phyloP scores from a whole-genome alignment of 2,888 invertebrate genomes.

The Phaedon cochleariae region DNA sequence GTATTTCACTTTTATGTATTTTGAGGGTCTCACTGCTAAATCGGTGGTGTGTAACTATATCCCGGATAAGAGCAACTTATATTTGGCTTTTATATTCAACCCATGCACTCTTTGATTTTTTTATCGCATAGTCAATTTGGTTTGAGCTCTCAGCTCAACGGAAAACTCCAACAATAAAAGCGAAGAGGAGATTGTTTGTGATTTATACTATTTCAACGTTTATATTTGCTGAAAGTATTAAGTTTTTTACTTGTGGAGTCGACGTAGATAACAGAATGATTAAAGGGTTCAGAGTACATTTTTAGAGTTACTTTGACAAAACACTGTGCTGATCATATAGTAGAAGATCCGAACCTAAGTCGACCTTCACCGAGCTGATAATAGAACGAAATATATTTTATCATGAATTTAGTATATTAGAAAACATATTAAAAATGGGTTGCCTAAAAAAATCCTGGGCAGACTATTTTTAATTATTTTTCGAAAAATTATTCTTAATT shows the following conservation, averaged over 20 bases:
- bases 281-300: too few relatives aligned
- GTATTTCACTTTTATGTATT: slow-evolving; percentile 56
- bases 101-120: slow-evolving; percentile 40
- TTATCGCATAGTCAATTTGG: slow-evolving; percentile 31
- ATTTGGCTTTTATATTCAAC: slow-evolving; percentile 40
- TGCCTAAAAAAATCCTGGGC: too few relatives aligned
- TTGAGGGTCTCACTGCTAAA: slow-evolving; percentile 54
- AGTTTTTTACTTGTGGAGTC: not conserved
- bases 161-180: slow-evolving; percentile 5
- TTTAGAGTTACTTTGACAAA: too few relatives aligned
- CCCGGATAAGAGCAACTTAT: slow-evolving; percentile 37
- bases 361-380: too few relatives aligned
- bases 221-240: slow-evolving; percentile 15
- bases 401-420: too few relatives aligned
- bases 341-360: too few relatives aligned
- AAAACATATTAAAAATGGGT: too few relatives aligned
- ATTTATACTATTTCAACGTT: slow-evolving; percentile 19
- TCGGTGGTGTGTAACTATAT: slow-evolving; percentile 52
- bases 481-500: too few relatives aligned
- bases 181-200: slow-evolving; percentile 18
- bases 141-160: slow-evolving; percentile 19
- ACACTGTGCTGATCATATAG: too few relatives aligned
- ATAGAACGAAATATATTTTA: too few relatives aligned
- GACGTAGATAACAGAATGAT: too few relatives aligned
- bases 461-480: too few relatives aligned